Evolutionary conservation across 2,113 vertebrate species (phyloP).

Genomic region (Cynopterus brachyotis): DNA sequence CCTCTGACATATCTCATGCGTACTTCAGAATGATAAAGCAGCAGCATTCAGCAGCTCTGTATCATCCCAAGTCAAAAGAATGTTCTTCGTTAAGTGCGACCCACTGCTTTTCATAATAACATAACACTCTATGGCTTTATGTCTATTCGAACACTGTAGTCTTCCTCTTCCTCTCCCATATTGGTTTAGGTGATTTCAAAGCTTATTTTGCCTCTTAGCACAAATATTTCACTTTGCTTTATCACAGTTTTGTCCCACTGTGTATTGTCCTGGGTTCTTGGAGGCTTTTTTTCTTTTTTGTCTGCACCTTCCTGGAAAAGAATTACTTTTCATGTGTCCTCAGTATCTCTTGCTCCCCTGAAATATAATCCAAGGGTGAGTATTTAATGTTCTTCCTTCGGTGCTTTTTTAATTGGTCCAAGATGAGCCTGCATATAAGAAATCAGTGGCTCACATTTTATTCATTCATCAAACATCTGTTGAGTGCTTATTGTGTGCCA

Average conservation of each 20-base stretch:
- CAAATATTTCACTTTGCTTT: slow-evolving; percentile 33
- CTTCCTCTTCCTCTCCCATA: neutral
- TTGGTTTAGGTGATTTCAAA: neutral
- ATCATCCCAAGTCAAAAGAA: neutral
- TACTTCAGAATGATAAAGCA: neutral
- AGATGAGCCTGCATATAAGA: neutral
- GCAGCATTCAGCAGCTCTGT: neutral
- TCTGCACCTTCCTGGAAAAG: neutral
- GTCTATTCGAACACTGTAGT: neutral
- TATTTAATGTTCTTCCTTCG: neutral
- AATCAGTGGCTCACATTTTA: neutral
- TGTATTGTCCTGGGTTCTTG: neutral
- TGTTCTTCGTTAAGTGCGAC: slow-evolving; percentile 23
- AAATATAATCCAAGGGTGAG: neutral
- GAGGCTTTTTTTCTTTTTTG: neutral
- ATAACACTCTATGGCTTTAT: neutral
- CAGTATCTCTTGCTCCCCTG: neutral
- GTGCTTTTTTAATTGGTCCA: neutral
- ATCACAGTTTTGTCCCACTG: neutral
- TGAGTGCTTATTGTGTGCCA: neutral
- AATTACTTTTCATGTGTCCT: neutral
- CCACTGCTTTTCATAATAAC: slow-evolving; percentile 21
- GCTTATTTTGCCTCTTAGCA: neutral
- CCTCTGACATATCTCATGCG: neutral
- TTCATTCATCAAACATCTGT: slow-evolving; percentile 16